Conservation (phyloP, 2,113 vertebrate genomes). For the Aptenodytes patagonicus region DNA sequence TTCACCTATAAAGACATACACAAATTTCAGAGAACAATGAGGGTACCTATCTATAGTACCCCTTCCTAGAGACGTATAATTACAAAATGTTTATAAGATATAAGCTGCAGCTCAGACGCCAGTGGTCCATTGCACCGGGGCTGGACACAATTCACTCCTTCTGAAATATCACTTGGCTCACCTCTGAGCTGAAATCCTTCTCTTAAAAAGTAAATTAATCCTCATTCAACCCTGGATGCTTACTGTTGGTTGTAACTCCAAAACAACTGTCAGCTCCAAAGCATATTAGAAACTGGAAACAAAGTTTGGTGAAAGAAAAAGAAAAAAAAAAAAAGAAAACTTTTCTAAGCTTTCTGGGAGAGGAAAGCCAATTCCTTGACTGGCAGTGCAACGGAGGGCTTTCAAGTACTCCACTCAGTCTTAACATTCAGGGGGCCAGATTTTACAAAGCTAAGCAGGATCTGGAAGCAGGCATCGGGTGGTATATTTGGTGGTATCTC, state of each 20-base stretch:
- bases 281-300: not conserved
- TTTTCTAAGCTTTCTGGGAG: not conserved
- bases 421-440: not conserved
- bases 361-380: not conserved
- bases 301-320: not conserved
- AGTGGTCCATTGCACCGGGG: rapidly evolving
- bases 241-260: not conserved
- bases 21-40: not conserved
- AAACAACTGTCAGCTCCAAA: not conserved
- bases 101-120: not conserved
- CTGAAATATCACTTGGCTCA: not conserved
- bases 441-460: not conserved
- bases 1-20: not conserved
- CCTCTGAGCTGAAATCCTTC: not conserved
- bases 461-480: not conserved
- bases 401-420: not conserved
- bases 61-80: not conserved
- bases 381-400: not conserved
- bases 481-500: not conserved
- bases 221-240: not conserved
- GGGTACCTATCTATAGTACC: not conserved
- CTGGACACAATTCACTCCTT: not conserved
- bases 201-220: not conserved
- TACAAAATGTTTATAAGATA: not conserved
- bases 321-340: not conserved